Conservation (phyloP, 2,113 vertebrate genomes). For the Tragelaphus buxtoni region DNA sequence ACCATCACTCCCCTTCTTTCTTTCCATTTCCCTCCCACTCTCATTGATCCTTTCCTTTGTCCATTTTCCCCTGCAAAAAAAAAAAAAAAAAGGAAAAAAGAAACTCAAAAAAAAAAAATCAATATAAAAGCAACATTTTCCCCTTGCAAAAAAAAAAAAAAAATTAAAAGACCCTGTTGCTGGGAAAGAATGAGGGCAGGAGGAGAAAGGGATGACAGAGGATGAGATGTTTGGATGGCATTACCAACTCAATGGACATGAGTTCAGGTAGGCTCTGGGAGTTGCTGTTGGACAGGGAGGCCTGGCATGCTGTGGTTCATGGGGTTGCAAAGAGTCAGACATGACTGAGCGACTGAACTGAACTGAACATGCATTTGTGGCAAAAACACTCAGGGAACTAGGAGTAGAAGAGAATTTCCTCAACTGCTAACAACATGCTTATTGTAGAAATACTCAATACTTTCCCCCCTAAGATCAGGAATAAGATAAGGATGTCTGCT, state of each 20-base stretch:
- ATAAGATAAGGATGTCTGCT: neutral
- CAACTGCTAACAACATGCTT: neutral
- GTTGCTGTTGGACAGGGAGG: neutral
- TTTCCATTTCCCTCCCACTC: too few species aligned
- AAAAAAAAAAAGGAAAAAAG: too few species aligned
- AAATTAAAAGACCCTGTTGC: neutral
- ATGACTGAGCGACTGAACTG: rapidly evolving
- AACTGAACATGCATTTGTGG: neutral
- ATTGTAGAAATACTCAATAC: neutral
- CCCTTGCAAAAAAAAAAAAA: too few species aligned
- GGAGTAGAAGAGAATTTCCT: conserved; percentile 3
- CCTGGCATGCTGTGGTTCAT: neutral
- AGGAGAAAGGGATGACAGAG: neutral
- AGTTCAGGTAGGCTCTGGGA: neutral
- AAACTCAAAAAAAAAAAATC: too few species aligned
- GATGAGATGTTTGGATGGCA: neutral
- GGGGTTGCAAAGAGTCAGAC: neutral
- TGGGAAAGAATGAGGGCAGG: neutral
- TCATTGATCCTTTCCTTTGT: too few species aligned
- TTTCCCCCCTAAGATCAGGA: neutral
- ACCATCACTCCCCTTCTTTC: too few species aligned
- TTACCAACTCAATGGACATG: neutral
- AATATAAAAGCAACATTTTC: too few species aligned
- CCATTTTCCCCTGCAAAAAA: too few species aligned
- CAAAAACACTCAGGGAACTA: neutral